Evolutionary conservation across 2,888 invertebrate species (phyloP).

Genomic region (Diarsia mendica): DNA sequence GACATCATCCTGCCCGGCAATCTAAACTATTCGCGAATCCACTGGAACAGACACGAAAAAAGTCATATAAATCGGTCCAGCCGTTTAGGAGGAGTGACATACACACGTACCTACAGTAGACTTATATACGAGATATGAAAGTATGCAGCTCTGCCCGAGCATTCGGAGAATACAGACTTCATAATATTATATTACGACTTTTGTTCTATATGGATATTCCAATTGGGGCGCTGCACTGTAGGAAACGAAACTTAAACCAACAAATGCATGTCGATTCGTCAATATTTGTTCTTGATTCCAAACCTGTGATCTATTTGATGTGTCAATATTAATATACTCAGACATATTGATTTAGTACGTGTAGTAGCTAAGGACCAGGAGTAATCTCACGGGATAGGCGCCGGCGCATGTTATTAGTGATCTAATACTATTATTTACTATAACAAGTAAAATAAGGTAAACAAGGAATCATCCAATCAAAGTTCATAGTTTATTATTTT

Average conservation of each 20-base stretch:
- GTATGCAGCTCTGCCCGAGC: not conserved
- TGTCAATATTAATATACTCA: constrained; percentile 1
- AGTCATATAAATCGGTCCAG: no score
- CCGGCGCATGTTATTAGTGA: constrained; percentile 5
- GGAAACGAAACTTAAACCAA: not conserved
- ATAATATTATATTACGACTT: not conserved
- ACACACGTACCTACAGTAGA: no score
- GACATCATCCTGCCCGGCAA: no score
- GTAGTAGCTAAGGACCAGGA: not conserved
- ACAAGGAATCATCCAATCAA: not conserved
- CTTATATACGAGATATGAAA: no score
- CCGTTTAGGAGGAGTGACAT: no score
- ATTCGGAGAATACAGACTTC: not conserved
- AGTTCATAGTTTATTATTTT: not conserved
- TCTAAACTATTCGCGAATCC: no score
- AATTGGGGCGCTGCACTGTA: not conserved
- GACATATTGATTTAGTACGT: not conserved
- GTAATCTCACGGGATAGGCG: not conserved
- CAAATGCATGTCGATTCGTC: not conserved
- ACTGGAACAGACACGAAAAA: no score
- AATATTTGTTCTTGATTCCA: constrained; percentile 1
- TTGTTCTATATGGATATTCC: not conserved
- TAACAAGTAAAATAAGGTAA: no score
- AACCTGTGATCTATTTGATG: not conserved
- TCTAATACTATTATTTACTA: not conserved